Percentiles rank a stretch among this genome's conserved stretches.
phyloP scores from a whole-genome alignment of 2,888 invertebrate genomes.

The Drosophila villosipedis region DNA sequence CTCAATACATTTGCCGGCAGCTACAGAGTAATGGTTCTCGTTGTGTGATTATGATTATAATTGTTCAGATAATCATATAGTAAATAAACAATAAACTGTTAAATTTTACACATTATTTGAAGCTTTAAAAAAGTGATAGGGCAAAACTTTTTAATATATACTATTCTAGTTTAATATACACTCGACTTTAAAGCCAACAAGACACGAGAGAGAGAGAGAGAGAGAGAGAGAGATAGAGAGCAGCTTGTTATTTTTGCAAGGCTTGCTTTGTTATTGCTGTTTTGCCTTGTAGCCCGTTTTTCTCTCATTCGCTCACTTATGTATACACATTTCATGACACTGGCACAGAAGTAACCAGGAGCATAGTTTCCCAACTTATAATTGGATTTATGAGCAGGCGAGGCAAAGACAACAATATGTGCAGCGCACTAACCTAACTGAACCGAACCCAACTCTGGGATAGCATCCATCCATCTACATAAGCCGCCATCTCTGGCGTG shows the following conservation, averaged over 20 bases:
- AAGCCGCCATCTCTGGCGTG: constrained; percentile 50
- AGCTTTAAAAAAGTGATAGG: background rate
- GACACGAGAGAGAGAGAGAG: background rate
- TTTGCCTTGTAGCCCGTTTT: background rate
- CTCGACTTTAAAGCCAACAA: background rate
- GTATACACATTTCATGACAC: constrained; percentile 15
- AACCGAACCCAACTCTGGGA: constrained; percentile 20
- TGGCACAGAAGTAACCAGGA: constrained; percentile 33
- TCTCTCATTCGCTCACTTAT: background rate
- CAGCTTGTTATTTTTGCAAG: background rate
- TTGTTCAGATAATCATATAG: background rate
- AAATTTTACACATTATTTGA: background rate
- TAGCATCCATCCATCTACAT: constrained; percentile 55
- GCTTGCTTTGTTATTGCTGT: constrained; percentile 3
- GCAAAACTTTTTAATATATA: background rate
- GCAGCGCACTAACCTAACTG: constrained; percentile 17
- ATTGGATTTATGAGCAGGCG: constrained; percentile 72
- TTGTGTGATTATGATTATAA: background rate
- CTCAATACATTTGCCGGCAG: background rate
- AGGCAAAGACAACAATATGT: constrained; percentile 27
- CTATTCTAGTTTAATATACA: background rate
- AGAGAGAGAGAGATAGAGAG: background rate
- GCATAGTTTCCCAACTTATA: constrained; percentile 67
- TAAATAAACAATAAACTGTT: background rate
- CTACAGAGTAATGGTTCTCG: background rate